Conservation (phyloP, 2,888 invertebrate genomes). For the Orthosia cruda region DNA sequence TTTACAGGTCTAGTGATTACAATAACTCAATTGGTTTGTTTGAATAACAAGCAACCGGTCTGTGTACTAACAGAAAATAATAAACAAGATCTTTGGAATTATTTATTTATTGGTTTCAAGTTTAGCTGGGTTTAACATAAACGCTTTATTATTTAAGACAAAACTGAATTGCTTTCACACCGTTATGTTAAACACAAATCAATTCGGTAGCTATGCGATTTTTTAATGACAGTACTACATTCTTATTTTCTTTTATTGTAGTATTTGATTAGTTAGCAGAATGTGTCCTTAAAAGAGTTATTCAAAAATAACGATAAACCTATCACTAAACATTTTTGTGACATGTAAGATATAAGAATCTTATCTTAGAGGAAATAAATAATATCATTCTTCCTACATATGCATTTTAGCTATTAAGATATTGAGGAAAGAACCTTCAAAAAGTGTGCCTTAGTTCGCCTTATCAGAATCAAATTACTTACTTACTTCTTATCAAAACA, state of each 20-base stretch:
- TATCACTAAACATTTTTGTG: not conserved
- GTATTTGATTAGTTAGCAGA: not conserved
- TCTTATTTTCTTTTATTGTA: not conserved
- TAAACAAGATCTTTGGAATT: constrained; percentile 28
- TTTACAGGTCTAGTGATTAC: constrained; percentile 37
- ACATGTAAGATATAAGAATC: not conserved
- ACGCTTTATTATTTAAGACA: constrained; percentile 5
- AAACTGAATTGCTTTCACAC: constrained; percentile 12
- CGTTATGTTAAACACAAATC: not conserved
- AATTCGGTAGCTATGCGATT: constrained; percentile 1
- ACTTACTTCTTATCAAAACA: not conserved
- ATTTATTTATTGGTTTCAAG: constrained; percentile 34
- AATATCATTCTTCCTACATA: not conserved
- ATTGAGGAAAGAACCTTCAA: not conserved
- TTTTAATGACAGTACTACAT: not conserved
- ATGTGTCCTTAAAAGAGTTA: not conserved
- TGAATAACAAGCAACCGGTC: constrained; percentile 41
- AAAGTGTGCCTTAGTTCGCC: not conserved
- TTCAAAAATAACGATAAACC: not conserved
- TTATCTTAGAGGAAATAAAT: not conserved
- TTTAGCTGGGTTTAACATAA: constrained; percentile 11
- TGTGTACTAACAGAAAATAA: constrained; percentile 41
- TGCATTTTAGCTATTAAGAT: not conserved
- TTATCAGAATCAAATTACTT: not conserved
- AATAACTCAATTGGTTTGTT: constrained; percentile 49